Percentiles rank a stretch among this genome's conserved stretches.
phyloP scores from a whole-genome alignment of 2,797 vertebrate species.

The Aplochiton taeniatus region DNA sequence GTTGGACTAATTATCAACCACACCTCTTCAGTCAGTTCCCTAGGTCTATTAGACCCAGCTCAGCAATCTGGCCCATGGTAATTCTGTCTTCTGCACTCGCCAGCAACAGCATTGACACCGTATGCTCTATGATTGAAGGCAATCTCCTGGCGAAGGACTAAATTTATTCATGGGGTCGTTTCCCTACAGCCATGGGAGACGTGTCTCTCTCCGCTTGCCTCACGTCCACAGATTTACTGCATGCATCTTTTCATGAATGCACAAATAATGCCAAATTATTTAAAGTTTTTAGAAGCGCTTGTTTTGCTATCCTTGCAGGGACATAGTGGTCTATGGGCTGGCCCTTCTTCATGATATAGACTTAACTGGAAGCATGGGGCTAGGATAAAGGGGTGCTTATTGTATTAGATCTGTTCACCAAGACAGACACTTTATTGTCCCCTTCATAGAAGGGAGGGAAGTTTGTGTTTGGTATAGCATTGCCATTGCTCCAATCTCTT shows the following conservation, averaged over 20 bases:
- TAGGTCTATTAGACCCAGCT: slow-evolving; percentile 69
- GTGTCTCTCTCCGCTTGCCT: slow-evolving; percentile 59
- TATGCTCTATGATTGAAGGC: slow-evolving; percentile 81
- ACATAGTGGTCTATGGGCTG: slow-evolving; percentile 45
- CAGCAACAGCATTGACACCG: slow-evolving; percentile 76
- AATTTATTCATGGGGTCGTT: slow-evolving; percentile 80
- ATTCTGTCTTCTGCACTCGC: slow-evolving; percentile 73
- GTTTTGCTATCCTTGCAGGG: slow-evolving; percentile 44
- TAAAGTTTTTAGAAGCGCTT: slow-evolving; percentile 59
- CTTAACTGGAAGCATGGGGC: slow-evolving; percentile 21
- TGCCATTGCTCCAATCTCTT: slow-evolving; percentile 78
- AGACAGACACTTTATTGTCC: slow-evolving; percentile 43
- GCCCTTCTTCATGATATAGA: slow-evolving; percentile 45
- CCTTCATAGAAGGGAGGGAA: slow-evolving; percentile 53
- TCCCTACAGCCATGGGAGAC: slow-evolving; percentile 72
- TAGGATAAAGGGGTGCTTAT: slow-evolving; percentile 41
- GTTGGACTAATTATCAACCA: slow-evolving; percentile 72
- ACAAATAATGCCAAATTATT: slow-evolving; percentile 73
- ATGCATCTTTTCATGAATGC: slow-evolving; percentile 70
- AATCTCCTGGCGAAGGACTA: slow-evolving; percentile 75
- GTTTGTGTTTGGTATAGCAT: slow-evolving; percentile 44
- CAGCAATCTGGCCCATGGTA: slow-evolving; percentile 75
- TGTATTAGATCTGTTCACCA: slow-evolving; percentile 53
- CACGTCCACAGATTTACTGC: slow-evolving; percentile 71
- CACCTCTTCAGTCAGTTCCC: slow-evolving; percentile 58